Base-by-base conservation (phyloP, 2,113 vertebrate genomes). In the Pterocles burchelli region DNA sequence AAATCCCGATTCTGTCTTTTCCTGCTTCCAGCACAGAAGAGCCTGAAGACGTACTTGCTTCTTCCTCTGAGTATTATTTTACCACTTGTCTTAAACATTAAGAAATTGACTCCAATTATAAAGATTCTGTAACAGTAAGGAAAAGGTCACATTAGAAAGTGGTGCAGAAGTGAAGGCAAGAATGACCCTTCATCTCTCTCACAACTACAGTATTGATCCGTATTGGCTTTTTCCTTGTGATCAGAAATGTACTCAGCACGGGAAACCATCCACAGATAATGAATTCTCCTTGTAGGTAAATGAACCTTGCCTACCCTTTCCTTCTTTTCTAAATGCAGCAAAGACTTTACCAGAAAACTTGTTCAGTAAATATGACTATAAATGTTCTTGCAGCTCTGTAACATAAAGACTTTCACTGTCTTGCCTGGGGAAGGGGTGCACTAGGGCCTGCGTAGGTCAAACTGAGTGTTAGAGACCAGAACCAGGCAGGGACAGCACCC, bases 181-280 rank as follows among this genome's bases (percentile, higher is more conserved):
- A 90, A 59, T 58, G 63, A 71, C 61, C 84, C 67, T 81, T 94
- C 52, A 89, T 77, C 52, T 89, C 38, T 85, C 52, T n/a, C n/a
- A 61, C 79, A 93, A 14, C 66, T 90, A 38, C 38, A 18, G 33
- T 25, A 31, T 58, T 33, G 31, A 80, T 55, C 68, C 46, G 92
- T 84, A 49, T 19, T 59, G 68, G 5, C 11, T 43, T 86, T 95
- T 96, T 89, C 79, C 68, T 96, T 88, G 16, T 31, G 22, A 51
- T 74, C 76, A 77, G 71, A 74, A 94, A 71, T 9, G 7, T 31
- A 77, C 24, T 45, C 48, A 87, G 72, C 45, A 54, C 15, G 33
- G 46, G 13, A 52, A 68, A 45, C 15, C 13, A 43, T 16, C 46
- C 2, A 1, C 54, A 62, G 41, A 41, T 61, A 67, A 43, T 51